Percentiles rank a stretch among this genome's conserved stretches.
phyloP scores from a whole-genome alignment of 2,888 invertebrate genomes.

The Acrobasis repandana region DNA sequence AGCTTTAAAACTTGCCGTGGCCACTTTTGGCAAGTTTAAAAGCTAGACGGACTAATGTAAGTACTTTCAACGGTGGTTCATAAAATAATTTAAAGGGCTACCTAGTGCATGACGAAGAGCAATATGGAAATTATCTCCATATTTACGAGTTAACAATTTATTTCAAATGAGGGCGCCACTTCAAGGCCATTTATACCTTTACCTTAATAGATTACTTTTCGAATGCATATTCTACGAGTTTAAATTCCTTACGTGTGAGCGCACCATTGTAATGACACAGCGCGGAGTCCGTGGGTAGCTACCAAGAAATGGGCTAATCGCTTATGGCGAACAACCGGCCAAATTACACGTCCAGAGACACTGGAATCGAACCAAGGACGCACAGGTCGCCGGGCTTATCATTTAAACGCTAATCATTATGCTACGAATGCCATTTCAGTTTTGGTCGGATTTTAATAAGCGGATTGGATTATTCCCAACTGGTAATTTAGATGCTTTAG shows the following conservation, averaged over 20 bases:
- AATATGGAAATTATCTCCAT: no score
- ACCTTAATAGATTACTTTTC: no score
- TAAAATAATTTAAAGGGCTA: no score
- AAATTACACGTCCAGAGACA: slow-evolving; percentile 81
- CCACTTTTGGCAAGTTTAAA: no score
- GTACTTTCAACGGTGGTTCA: no score
- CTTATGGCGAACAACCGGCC: slow-evolving; percentile 69
- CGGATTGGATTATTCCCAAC: slow-evolving; percentile 61
- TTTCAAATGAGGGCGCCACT: no score
- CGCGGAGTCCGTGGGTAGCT: slow-evolving; percentile 61
- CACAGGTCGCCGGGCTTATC: slow-evolving; percentile 75
- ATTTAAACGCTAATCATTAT: slow-evolving; percentile 78
- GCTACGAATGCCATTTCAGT: slow-evolving; percentile 77
- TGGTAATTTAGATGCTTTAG: slow-evolving; percentile 63
- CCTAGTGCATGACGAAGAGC: no score
- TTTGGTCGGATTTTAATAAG: slow-evolving; percentile 72
- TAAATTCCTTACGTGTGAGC: slow-evolving; percentile 49
- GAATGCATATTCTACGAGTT: neutral
- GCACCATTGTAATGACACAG: slow-evolving; percentile 71
- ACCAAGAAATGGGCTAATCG: slow-evolving; percentile 79
- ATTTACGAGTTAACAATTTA: no score
- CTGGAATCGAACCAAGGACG: slow-evolving; percentile 79
- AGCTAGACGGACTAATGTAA: no score
- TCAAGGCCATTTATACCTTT: no score
- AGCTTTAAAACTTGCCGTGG: no score